Conservation (phyloP, 2,888 invertebrate genomes). For the Luperina nickerlii region DNA sequence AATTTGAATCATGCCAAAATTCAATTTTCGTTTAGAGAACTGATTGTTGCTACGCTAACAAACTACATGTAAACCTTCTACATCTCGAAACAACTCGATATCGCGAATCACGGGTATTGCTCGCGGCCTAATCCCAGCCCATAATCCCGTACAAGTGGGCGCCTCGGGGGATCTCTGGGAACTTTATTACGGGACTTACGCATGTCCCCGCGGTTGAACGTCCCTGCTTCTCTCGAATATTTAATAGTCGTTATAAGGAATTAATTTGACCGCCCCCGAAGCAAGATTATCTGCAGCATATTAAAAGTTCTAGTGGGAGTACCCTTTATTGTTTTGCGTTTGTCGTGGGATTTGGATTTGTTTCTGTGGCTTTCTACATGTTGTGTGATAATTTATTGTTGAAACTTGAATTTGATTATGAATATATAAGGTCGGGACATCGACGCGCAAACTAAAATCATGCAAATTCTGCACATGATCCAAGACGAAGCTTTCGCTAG, state of each 20-base stretch:
- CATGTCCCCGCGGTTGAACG: constrained; percentile 70
- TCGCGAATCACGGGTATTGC: constrained; percentile 69
- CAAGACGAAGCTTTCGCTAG: too few species aligned
- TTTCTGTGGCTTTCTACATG: not conserved
- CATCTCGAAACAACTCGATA: constrained; percentile 57
- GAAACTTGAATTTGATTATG: not conserved
- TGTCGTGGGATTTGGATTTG: constrained; percentile 18
- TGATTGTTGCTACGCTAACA: not conserved
- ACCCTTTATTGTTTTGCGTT: constrained; percentile 53
- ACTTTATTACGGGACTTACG: constrained; percentile 82
- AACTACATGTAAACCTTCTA: constrained; percentile 72
- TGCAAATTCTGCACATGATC: too few species aligned
- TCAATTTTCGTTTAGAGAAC: too few species aligned
- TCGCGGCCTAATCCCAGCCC: constrained; percentile 73
- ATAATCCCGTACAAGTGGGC: constrained; percentile 86
- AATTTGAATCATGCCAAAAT: too few species aligned
- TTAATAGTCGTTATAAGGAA: constrained; percentile 80
- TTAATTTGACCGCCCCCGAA: constrained; percentile 82
- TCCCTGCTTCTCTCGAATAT: constrained; percentile 70
- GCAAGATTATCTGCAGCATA: constrained; percentile 75
- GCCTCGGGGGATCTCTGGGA: constrained; percentile 84
- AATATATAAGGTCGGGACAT: too few species aligned
- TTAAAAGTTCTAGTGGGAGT: constrained; percentile 72
- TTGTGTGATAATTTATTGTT: not conserved
- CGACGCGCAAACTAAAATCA: too few species aligned